Percentiles rank a stretch among this genome's conserved stretches.
phyloP scores from a whole-genome alignment of 2,113 vertebrate species.

The Entelurus aequoreus region DNA sequence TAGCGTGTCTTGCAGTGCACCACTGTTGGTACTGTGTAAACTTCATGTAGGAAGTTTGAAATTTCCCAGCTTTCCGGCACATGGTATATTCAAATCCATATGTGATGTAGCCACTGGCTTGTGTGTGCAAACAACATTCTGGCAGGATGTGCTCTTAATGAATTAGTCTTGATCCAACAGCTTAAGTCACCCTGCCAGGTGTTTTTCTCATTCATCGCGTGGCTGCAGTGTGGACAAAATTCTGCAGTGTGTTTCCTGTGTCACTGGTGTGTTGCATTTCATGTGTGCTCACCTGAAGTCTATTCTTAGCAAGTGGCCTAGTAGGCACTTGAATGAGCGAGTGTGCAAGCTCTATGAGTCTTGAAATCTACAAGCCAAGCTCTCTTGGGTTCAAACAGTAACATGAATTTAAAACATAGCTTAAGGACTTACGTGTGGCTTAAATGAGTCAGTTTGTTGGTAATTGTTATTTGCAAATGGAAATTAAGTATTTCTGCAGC shows the following conservation, averaged over 20 bases:
- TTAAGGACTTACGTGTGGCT: no score
- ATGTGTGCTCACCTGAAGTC: neutral
- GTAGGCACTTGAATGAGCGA: slow-evolving; percentile 1
- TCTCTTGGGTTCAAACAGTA: no score
- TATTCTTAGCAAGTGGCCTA: slow-evolving; percentile 3
- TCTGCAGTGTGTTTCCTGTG: slow-evolving; percentile 1
- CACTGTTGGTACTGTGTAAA: neutral
- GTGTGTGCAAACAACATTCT: slow-evolving; percentile 13
- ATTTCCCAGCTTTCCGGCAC: no score
- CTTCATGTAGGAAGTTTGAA: neutral
- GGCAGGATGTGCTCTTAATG: slow-evolving; percentile 38
- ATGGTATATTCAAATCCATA: neutral
- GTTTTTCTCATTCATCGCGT: no score
- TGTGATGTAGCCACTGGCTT: neutral
- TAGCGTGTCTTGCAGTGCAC: no score
- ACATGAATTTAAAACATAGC: no score
- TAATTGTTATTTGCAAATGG: no score
- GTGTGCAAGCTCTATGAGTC: no score
- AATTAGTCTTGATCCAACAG: slow-evolving; percentile 42
- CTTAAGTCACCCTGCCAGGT: slow-evolving; percentile 19
- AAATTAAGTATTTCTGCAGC: no score
- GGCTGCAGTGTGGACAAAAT: slow-evolving; percentile 13
- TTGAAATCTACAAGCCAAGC: no score
- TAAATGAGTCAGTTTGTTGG: no score
- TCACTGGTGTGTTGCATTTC: neutral